Evolutionary conservation across 2,113 vertebrate species (phyloP).

Genomic region (Rallus limicola): DNA sequence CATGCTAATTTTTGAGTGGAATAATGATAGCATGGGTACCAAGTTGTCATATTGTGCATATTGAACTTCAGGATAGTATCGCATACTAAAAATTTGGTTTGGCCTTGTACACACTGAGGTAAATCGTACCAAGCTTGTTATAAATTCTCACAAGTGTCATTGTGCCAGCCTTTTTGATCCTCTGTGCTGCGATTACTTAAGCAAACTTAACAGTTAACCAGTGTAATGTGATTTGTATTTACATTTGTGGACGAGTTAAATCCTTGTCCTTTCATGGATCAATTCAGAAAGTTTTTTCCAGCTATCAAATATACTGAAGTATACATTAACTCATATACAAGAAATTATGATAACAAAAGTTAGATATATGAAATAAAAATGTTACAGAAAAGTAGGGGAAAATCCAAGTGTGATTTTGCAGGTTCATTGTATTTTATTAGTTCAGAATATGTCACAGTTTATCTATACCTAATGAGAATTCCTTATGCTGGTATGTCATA

Average conservation of each 20-base stretch:
- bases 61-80: background rate
- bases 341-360: background rate
- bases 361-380: background rate
- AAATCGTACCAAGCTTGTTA: background rate
- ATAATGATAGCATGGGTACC: background rate
- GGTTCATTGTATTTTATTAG: background rate
- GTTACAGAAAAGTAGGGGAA: background rate
- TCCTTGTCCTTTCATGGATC: background rate
- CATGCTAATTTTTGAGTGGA: background rate
- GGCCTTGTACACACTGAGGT: background rate
- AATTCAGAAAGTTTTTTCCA: background rate
- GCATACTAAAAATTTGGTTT: background rate
- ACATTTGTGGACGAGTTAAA: background rate
- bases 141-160: background rate
- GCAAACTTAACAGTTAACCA: background rate
- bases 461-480: conserved; percentile 6
- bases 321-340: background rate
- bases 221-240: background rate
- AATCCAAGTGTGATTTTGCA: background rate
- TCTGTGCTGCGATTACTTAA: background rate
- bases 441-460: background rate
- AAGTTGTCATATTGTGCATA: background rate
- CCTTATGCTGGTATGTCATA: conserved; percentile 1
- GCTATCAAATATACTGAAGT: background rate
- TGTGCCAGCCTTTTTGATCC: background rate